Evolutionary conservation across 2,888 invertebrate genomes (phyloP).

Genomic region (Ptilodon capucinus): DNA sequence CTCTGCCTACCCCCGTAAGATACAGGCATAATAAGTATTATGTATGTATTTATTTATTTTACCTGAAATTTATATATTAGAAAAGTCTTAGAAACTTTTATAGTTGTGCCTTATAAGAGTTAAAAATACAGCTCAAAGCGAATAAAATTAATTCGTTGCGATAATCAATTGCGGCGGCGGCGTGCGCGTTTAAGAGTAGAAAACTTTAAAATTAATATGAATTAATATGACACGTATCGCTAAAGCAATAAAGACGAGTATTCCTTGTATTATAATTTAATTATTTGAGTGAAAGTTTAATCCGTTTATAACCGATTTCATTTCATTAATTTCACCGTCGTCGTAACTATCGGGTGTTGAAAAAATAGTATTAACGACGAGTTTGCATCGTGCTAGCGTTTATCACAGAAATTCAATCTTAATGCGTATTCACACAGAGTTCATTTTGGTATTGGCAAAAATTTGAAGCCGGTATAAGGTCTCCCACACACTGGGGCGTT

Average conservation of each 20-base stretch:
- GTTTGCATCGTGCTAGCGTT: too few species aligned
- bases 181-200: neutral
- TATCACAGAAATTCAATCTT: too few species aligned
- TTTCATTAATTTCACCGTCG: neutral
- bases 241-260: neutral
- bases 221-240: neutral
- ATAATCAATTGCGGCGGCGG: neutral
- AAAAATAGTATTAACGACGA: neutral
- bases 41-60: too few species aligned
- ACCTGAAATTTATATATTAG: too few species aligned
- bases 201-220: neutral
- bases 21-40: too few species aligned
- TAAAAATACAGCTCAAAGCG: neutral
- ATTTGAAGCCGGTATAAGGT: too few species aligned
- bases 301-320: neutral
- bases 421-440: too few species aligned
- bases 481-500: too few species aligned
- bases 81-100: too few species aligned
- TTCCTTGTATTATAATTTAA: neutral
- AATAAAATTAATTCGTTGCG: neutral
- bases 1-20: too few species aligned
- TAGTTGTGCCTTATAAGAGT: too few species aligned
- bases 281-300: neutral
- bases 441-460: too few species aligned
- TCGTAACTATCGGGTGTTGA: neutral